These are phyloP conservation scores for Megalops atlanticus DNA, from an alignment of 2,113 vertebrate genomes.

Conservation along the genomic window DNA sequence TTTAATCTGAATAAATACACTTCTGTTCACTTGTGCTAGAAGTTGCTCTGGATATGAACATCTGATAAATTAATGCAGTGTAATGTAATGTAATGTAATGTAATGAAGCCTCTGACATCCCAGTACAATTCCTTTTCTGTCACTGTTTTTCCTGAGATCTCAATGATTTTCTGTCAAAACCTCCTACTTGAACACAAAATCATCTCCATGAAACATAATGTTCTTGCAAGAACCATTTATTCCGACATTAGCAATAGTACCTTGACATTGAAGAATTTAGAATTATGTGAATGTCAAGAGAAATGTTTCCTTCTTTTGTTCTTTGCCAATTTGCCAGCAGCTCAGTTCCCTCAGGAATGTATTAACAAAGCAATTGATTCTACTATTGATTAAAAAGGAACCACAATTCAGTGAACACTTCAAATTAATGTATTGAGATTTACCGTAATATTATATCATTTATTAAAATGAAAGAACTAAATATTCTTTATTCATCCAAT, in stretches of 20 bases:
- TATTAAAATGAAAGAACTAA: too few relatives aligned
- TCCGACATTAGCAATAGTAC: constrained; percentile 57
- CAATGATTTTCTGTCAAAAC: constrained; percentile 64
- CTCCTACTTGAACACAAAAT: constrained; percentile 55
- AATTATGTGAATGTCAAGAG: constrained; percentile 69
- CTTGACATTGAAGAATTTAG: constrained; percentile 59
- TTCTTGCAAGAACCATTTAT: constrained; percentile 63
- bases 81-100: too few relatives aligned
- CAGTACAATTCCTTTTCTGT: constrained; percentile 58
- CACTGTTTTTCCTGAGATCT: constrained; percentile 61
- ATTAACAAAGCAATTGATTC: constrained; percentile 28
- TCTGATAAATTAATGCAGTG: too few relatives aligned
- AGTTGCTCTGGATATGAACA: too few relatives aligned
- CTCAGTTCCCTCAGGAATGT: constrained; percentile 47
- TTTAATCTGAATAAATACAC: too few relatives aligned
- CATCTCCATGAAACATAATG: constrained; percentile 59
- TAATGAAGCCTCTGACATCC: constrained; percentile 50
- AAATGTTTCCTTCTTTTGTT: constrained; percentile 70
- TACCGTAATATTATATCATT: too few relatives aligned
- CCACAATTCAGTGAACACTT: constrained; percentile 74
- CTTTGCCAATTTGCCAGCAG: constrained; percentile 56
- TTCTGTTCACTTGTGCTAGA: too few relatives aligned
- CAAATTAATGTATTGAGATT: constrained; percentile 77
- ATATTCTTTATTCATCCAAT: constrained; percentile 53
- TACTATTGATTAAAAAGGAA: constrained; percentile 74